phyloP scores from a whole-genome alignment of 2,113 vertebrate genomes.

The Gracilinanus agilis region DNA sequence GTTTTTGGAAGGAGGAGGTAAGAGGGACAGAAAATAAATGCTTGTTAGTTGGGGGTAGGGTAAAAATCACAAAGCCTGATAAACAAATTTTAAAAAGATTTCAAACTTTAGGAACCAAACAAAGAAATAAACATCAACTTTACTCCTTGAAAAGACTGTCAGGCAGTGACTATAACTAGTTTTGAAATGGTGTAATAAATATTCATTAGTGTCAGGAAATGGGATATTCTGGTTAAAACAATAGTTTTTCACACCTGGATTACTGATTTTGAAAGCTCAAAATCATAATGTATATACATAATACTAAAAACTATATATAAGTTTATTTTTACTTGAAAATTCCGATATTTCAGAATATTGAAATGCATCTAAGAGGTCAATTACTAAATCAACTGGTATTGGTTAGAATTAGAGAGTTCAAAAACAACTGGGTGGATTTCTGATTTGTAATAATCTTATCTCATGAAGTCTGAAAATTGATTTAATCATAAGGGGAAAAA shows the following conservation, averaged over 20 bases:
- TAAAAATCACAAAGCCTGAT: neutral
- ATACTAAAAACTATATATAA: neutral
- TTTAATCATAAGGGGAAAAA: neutral
- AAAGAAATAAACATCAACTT: neutral
- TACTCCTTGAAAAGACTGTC: neutral
- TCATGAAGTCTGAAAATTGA: neutral
- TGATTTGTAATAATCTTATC: neutral
- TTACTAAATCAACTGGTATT: neutral
- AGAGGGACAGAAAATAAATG: neutral
- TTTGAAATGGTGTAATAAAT: neutral
- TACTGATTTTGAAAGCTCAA: neutral
- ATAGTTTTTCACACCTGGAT: neutral
- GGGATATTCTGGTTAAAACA: neutral
- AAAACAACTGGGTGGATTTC: neutral
- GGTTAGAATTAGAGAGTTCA: neutral
- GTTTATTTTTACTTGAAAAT: neutral
- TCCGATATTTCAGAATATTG: neutral
- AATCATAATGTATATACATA: neutral
- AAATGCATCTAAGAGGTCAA: neutral
- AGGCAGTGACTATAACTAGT: neutral
- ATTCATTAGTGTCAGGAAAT: neutral
- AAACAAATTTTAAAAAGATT: neutral
- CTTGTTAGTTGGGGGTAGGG: too few species aligned
- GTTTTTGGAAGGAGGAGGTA: neutral
- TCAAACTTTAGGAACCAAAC: neutral